Evolutionary conservation across 2,797 vertebrate species (phyloP).

Genomic region (Pitangus sulphuratus): DNA sequence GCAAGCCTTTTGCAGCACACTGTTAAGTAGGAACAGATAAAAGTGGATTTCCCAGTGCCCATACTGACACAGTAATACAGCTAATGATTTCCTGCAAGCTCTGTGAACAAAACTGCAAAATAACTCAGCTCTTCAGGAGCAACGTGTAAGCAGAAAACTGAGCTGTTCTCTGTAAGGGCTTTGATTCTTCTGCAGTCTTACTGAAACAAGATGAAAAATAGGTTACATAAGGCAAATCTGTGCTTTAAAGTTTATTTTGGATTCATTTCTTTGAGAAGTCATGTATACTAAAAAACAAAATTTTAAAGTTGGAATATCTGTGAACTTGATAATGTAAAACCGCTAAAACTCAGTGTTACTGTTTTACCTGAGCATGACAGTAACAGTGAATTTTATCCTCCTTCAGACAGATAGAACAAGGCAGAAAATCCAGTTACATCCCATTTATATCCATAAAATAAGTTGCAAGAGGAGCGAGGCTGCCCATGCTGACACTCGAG

Average conservation of each 20-base stretch:
- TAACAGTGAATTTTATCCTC: neutral
- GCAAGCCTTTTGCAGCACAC: neutral
- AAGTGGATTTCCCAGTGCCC: neutral
- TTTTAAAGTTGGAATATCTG: neutral
- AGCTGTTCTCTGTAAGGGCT: neutral
- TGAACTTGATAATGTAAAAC: neutral
- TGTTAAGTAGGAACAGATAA: conserved; percentile 2
- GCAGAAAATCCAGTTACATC: conserved; percentile 18
- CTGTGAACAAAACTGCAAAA: conserved; percentile 24
- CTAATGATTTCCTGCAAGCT: conserved; percentile 22
- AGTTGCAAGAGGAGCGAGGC: neutral
- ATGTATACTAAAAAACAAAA: neutral
- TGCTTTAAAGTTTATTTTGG: neutral
- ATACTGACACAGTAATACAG: conserved; percentile 8
- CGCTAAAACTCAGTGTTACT: neutral
- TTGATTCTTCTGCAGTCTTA: neutral
- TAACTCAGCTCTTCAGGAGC: conserved; percentile 46
- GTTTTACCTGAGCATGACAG: neutral
- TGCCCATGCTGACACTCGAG: neutral
- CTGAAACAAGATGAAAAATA: neutral
- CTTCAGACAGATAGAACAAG: neutral
- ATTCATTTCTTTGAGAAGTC: neutral
- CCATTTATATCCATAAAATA: conserved; percentile 14
- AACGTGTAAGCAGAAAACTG: conserved; percentile 44
- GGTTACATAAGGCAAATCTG: conserved; percentile 6